phyloP scores from a whole-genome alignment of 2,797 vertebrate genomes.

The Neosalanx taihuensis region DNA sequence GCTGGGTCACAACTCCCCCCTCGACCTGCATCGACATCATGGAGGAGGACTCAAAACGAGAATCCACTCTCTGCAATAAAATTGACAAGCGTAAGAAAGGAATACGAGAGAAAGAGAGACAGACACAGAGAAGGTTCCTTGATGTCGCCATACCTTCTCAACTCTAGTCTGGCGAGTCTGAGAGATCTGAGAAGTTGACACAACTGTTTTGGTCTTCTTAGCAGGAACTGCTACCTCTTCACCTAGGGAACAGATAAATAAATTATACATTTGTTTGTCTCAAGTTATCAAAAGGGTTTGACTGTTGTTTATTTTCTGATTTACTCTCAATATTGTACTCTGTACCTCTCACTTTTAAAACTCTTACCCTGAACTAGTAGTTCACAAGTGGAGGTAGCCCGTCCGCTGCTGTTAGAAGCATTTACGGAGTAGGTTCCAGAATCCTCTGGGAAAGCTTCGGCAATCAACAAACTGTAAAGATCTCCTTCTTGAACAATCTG shows the following conservation, averaged over 20 bases:
- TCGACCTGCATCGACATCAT: slow-evolving; percentile 83
- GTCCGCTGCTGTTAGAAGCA: slow-evolving; percentile 92
- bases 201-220: slow-evolving; percentile 93
- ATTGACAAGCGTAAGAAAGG: slow-evolving; percentile 10
- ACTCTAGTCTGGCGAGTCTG: slow-evolving; percentile 84
- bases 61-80: slow-evolving; percentile 76
- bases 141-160: slow-evolving; percentile 78
- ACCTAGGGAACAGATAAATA: slow-evolving; percentile 53
- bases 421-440: slow-evolving; percentile 95
- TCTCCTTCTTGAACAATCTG: slow-evolving; percentile 94
- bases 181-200: slow-evolving; percentile 91
- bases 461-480: slow-evolving; percentile 94
- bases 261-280: neutral
- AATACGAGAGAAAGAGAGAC: neutral
- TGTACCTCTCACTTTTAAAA: neutral
- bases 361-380: slow-evolving; percentile 88
- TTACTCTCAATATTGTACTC: neutral
- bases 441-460: slow-evolving; percentile 96
- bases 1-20: slow-evolving; percentile 75
- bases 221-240: slow-evolving; percentile 85
- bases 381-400: slow-evolving; percentile 95
- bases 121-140: neutral
- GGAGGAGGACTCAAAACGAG: slow-evolving; percentile 82
- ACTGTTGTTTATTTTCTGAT: neutral
- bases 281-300: neutral